phyloP scores from a whole-genome alignment of 2,113 vertebrate species.

The Platysternon megacephalum region DNA sequence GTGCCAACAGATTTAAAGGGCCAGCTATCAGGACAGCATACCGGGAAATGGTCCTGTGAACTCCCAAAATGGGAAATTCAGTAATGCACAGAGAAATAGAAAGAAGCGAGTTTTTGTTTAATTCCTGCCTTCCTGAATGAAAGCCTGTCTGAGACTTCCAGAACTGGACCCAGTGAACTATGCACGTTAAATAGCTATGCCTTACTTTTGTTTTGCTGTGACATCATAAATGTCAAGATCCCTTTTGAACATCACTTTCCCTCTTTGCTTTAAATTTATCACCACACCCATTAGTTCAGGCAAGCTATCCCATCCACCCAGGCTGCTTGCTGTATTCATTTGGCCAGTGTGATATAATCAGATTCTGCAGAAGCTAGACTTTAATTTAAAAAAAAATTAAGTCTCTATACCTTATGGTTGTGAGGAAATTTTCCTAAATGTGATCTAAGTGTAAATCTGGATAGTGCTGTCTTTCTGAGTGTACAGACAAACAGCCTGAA shows the following conservation, averaged over 20 bases:
- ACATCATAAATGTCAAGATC: not conserved
- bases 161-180: not conserved
- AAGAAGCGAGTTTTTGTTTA: rapidly evolving
- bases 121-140: not conserved
- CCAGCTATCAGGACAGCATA: not conserved
- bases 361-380: not conserved
- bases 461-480: not conserved
- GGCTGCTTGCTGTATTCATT: not conserved
- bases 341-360: not conserved
- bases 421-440: not conserved
- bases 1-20: not conserved
- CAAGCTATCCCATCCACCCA: not conserved
- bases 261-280: not conserved
- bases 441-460: rapidly evolving
- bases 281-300: not conserved
- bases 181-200: not conserved
- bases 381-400: not conserved
- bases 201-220: not conserved
- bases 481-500: not conserved
- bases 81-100: not conserved
- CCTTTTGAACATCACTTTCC: not conserved
- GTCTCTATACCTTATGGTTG: not conserved
- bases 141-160: not conserved
- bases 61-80: not conserved
- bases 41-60: not conserved